Conservation (phyloP, 2,888 invertebrate species). For the Ophion slaviceki region DNA sequence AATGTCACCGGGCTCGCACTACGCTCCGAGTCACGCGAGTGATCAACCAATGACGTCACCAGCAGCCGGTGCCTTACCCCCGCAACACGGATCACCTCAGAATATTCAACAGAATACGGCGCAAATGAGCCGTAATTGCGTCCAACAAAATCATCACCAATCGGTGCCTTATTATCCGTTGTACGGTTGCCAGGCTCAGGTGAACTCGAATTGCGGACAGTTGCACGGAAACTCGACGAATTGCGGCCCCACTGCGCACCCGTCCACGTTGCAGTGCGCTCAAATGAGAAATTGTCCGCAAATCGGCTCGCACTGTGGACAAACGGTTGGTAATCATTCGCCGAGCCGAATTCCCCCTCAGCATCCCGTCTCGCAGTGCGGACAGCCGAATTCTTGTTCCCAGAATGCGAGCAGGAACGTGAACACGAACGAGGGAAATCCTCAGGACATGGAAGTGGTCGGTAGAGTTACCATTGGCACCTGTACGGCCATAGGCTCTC, state of each 20-base stretch:
- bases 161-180: constrained; percentile 73
- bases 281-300: constrained; percentile 76
- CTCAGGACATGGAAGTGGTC: constrained; percentile 56
- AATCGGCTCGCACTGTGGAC: constrained; percentile 76
- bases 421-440: constrained; percentile 43
- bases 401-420: constrained; percentile 67
- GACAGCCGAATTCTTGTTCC: constrained; percentile 68
- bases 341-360: constrained; percentile 82
- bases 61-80: constrained; percentile 80
- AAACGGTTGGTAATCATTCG: constrained; percentile 83
- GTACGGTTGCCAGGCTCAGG: constrained; percentile 77
- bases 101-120: constrained; percentile 76
- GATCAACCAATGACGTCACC: constrained; percentile 81
- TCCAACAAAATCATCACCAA: constrained; percentile 75
- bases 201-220: constrained; percentile 70
- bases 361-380: constrained; percentile 70
- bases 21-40: constrained; percentile 78
- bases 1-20: constrained; percentile 81
- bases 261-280: constrained; percentile 50
- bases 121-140: constrained; percentile 79
- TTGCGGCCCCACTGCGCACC: constrained; percentile 71
- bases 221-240: constrained; percentile 70
- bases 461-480: constrained; percentile 82
- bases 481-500: constrained; percentile 80
- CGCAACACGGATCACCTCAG: constrained; percentile 79